Evolutionary conservation across 2,888 invertebrate species (phyloP), one percentile per base, ranked within the genome.

Genomic region (Smittia aterrima): DNA sequence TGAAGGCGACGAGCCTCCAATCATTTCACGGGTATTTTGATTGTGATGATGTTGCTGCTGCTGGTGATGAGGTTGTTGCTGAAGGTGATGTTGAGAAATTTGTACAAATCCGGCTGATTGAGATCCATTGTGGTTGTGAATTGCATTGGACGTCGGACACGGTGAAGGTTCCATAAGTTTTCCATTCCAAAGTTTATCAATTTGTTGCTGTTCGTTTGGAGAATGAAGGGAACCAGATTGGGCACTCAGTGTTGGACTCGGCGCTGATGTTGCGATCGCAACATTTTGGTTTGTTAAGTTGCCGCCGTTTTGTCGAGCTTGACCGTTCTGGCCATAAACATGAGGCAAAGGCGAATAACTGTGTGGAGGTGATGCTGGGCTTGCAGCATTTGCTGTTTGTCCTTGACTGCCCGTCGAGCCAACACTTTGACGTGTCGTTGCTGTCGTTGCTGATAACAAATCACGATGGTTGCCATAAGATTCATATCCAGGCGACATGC

Each of bases 401-500:
- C n/a, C 25, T n/a, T 54, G 20, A n/a, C 25, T n/a, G 16, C 68
- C 54, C 25, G 16, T 7, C 13, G 32, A n/a, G n/a, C 54, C 54
- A 4, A 32, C 62, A 16, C 53, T 58, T 38, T 62, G 72, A n/a
- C 38, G 58, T 16, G 38, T n/a, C 38, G 72, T 54, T 32, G 80
- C 77, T 85, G 79, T 78, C 85, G 79, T 78, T 84, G 85, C 75
- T 41, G 41, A 16, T 11, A 73, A 11, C 25, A 72, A 9, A 25
- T 79, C 76, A 38, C 79, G 79, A 41, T 77, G 77, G 53, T 84
- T 84, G 77, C 86, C 81, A 76, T 85, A 88, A 41, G 89, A 87
- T 78, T 93, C 93, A 83, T 95, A 96, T 70, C 90, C 89, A 22
- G 93, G 92, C 74, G 94, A 94, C 82, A 90, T 89, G 82, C 93